Percentiles rank a stretch among this genome's conserved stretches.
phyloP scores from a whole-genome alignment of 2,797 vertebrate species.

The Parauchenoglanis ngamensis region DNA sequence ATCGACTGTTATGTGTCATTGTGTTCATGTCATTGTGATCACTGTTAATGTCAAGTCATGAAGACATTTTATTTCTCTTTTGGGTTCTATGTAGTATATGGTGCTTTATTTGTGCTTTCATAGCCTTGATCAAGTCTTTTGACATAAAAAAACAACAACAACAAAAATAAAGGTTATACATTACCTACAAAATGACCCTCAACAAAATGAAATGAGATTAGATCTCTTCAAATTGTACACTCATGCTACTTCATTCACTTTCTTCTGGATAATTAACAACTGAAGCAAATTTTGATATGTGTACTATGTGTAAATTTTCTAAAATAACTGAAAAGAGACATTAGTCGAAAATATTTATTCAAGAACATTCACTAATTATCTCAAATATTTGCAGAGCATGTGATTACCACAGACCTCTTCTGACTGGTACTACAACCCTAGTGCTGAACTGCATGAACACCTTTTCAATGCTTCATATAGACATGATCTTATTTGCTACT shows the following conservation, averaged over 20 bases:
- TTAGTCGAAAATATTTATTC: neutral
- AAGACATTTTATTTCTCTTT: neutral
- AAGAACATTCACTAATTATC: neutral
- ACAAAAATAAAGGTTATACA: neutral
- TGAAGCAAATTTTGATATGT: neutral
- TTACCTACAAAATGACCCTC: neutral
- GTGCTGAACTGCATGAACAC: neutral
- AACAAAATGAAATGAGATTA: neutral
- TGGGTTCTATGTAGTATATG: no score
- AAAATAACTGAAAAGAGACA: neutral
- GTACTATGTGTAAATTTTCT: neutral
- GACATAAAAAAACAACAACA: neutral
- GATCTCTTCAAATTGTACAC: neutral
- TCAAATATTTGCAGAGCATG: neutral
- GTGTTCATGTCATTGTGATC: neutral
- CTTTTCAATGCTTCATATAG: neutral
- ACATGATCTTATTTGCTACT: neutral
- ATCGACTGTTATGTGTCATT: no score
- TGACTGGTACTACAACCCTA: neutral
- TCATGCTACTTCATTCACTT: neutral
- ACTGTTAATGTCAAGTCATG: no score
- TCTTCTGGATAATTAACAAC: neutral
- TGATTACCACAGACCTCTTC: neutral
- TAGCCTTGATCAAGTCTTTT: neutral
- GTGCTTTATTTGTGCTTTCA: neutral